Conservation (phyloP, 1,140 invertebrate species). For the Drosophila chauvacae region DNA sequence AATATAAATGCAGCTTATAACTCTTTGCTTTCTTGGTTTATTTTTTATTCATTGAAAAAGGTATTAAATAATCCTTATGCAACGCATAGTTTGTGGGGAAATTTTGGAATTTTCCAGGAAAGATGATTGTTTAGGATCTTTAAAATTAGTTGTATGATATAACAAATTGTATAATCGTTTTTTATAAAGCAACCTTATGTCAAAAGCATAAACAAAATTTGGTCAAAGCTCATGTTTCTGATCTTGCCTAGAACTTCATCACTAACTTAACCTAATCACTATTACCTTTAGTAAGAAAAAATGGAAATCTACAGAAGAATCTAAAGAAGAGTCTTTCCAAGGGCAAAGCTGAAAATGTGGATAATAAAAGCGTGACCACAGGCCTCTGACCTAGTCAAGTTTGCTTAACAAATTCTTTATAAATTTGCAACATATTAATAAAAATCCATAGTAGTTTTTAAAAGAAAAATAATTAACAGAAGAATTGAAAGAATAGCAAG, state of each 20-base stretch:
- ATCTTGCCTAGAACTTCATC: neutral
- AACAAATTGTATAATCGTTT: neutral
- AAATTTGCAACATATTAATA: neutral
- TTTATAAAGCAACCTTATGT: neutral
- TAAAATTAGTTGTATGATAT: neutral
- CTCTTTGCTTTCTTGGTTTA: neutral
- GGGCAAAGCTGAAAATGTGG: neutral
- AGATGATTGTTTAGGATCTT: neutral
- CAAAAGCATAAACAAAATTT: neutral
- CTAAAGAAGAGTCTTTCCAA: neutral
- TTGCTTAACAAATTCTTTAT: neutral
- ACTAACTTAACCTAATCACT: no score
- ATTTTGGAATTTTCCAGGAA: neutral
- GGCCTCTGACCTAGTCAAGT: neutral
- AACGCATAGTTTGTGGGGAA: neutral
- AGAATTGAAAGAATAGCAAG: neutral
- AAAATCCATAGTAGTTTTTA: neutral
- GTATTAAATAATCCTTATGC: neutral
- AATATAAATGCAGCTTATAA: conserved; percentile 1
- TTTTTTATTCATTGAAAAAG: neutral
- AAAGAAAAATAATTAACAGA: neutral
- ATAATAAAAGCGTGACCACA: neutral
- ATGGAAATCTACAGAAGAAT: neutral
- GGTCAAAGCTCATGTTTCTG: no score
- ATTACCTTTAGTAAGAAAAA: no score